Evolutionary conservation across 1,140 invertebrate species (phyloP).

Genomic region (Helicoverpa zea): DNA sequence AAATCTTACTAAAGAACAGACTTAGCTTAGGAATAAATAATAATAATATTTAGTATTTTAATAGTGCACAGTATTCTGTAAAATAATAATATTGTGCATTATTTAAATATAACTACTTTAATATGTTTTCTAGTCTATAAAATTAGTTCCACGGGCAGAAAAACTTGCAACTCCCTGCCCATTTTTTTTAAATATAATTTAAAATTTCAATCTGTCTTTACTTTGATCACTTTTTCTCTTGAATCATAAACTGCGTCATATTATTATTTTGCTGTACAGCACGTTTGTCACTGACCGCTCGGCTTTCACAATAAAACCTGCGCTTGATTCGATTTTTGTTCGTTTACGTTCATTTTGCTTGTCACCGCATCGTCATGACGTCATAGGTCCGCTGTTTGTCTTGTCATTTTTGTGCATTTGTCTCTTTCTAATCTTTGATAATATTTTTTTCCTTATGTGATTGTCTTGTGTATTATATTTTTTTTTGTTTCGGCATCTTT

Average conservation of each 20-base stretch:
- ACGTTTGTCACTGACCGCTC: constrained; percentile 52
- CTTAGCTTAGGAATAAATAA: background rate
- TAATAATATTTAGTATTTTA: background rate
- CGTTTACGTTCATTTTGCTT: constrained; percentile 38
- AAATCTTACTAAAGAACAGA: background rate
- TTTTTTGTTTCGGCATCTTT: constrained; percentile 19
- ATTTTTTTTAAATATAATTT: background rate
- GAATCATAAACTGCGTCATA: constrained; percentile 46
- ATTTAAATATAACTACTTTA: background rate
- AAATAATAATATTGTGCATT: background rate
- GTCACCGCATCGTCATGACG: constrained; percentile 15
- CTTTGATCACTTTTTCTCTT: background rate
- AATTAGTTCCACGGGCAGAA: background rate
- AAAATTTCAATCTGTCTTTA: constrained; percentile 9
- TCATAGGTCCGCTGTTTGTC: constrained; percentile 7
- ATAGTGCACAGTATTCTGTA: background rate
- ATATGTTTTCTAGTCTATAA: background rate
- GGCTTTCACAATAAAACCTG: constrained; percentile 47
- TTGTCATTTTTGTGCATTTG: constrained; percentile 22
- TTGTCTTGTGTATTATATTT: constrained; percentile 17
- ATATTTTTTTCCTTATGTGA: constrained; percentile 11
- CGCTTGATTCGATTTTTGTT: constrained; percentile 35
- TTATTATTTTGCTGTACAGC: constrained; percentile 44
- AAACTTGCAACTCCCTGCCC: background rate
- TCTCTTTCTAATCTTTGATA: constrained; percentile 9